phyloP scores from a whole-genome alignment of 2,113 vertebrate species.

The Hippoglossus stenolepis region DNA sequence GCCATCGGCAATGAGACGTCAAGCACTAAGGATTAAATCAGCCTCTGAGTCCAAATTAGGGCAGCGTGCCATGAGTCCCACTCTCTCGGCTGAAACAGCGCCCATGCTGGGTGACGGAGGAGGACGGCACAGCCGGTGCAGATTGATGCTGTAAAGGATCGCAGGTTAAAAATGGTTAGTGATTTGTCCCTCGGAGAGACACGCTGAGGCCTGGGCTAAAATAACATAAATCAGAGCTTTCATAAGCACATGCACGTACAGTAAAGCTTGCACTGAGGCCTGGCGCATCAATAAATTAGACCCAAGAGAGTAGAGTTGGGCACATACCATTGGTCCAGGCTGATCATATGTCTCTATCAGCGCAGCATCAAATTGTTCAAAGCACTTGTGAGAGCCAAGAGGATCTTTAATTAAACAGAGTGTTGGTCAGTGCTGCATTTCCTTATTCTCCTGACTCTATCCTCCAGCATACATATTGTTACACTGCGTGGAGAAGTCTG shows the following conservation, averaged over 20 bases:
- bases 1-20: constrained; percentile 47
- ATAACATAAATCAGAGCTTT: constrained; percentile 73
- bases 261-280: constrained; percentile 61
- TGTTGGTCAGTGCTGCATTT: constrained; percentile 66
- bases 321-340: constrained; percentile 60
- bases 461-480: constrained; percentile 43
- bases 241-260: constrained; percentile 60
- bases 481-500: background rate
- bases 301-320: constrained; percentile 65
- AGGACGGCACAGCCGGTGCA: constrained; percentile 34
- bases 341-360: constrained; percentile 72
- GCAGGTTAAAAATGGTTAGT: constrained; percentile 51
- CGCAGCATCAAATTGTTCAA: constrained; percentile 71
- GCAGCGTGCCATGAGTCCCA: constrained; percentile 55
- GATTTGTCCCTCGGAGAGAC: constrained; percentile 52
- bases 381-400: constrained; percentile 69
- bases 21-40: constrained; percentile 67
- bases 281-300: constrained; percentile 77
- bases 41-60: constrained; percentile 63
- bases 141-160: constrained; percentile 49
- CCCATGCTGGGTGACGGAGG: constrained; percentile 56
- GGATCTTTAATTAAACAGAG: constrained; percentile 75
- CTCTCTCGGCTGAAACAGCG: constrained; percentile 43
- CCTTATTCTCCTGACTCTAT: constrained; percentile 26
- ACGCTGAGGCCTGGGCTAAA: constrained; percentile 44